Evolutionary conservation across 2,888 invertebrate genomes (phyloP).

Genomic region (Lysandra bellargus): DNA sequence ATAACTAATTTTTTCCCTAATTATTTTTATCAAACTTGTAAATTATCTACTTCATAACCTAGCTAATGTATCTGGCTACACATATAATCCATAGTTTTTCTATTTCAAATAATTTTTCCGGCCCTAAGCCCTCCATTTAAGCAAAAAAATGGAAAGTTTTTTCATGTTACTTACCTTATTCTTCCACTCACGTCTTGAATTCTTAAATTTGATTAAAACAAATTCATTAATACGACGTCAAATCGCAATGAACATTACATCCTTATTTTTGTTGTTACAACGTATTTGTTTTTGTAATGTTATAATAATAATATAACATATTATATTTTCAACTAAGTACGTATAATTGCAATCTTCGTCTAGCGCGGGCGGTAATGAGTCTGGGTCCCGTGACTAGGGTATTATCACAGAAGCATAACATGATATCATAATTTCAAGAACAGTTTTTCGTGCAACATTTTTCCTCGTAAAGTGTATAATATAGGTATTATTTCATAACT

Average conservation of each 20-base stretch:
- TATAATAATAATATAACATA: not conserved
- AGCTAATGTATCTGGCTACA: no score
- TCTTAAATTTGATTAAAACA: not conserved
- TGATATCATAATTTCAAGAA: constrained; percentile 2
- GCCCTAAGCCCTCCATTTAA: no score
- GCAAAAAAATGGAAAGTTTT: no score
- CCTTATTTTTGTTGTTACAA: not conserved
- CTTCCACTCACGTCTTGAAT: no score
- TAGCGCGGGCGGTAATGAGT: not conserved
- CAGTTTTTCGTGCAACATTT: not conserved
- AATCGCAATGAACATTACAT: not conserved
- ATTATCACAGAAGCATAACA: constrained; percentile 4
- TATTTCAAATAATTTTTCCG: no score
- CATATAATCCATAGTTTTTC: no score
- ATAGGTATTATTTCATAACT: not conserved
- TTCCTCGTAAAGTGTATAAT: not conserved
- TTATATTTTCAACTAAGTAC: not conserved
- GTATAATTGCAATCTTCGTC: not conserved
- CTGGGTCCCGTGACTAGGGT: not conserved
- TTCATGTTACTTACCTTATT: no score
- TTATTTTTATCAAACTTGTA: no score
- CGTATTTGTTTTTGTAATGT: not conserved
- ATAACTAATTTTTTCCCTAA: no score
- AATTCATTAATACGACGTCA: not conserved
- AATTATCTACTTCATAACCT: no score